phyloP scores from a whole-genome alignment of 2,888 invertebrate species.

The Tiliacea citrago region DNA sequence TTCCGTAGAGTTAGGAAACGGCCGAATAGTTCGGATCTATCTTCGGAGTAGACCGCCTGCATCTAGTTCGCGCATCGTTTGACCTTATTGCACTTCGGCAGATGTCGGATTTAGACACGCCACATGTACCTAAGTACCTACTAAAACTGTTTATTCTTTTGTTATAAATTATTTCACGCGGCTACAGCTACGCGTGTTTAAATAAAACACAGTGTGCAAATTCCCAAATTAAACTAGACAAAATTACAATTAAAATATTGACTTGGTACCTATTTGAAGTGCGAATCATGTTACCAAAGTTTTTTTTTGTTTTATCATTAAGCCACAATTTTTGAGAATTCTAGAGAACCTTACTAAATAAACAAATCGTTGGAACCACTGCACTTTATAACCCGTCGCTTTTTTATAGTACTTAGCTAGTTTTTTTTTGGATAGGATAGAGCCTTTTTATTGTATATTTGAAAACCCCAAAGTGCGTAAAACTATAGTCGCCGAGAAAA shows the following conservation, averaged over 20 bases:
- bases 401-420: too few species aligned
- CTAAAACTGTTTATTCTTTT: background rate
- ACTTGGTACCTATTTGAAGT: background rate
- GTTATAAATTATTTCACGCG: background rate
- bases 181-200: background rate
- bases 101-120: background rate
- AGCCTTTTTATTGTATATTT: too few species aligned
- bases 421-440: too few species aligned
- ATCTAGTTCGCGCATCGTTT: background rate
- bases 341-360: too few species aligned
- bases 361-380: too few species aligned
- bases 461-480: too few species aligned
- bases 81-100: background rate
- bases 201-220: constrained; percentile 3
- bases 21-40: too few species aligned
- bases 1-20: too few species aligned
- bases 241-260: background rate
- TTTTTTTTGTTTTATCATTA: background rate
- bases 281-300: background rate
- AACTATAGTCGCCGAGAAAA: too few species aligned
- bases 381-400: too few species aligned
- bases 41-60: too few species aligned
- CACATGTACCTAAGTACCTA: background rate
- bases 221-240: background rate
- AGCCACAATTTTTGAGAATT: too few species aligned